phyloP scores from a whole-genome alignment of 2,888 invertebrate species.

The Idaea straminata region DNA sequence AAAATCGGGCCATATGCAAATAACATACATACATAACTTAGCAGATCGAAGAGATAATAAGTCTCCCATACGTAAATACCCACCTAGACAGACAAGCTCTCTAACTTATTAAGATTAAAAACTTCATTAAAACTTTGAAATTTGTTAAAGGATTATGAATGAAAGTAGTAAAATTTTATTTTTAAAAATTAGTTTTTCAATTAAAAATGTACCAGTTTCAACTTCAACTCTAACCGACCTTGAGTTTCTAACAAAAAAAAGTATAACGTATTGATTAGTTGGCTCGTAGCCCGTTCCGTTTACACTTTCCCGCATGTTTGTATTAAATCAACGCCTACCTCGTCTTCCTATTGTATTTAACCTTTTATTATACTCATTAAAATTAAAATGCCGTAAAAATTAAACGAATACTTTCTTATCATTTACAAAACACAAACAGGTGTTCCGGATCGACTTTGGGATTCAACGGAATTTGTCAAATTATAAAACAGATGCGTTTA shows the following conservation, averaged over 20 bases:
- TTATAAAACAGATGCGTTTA: too few species aligned
- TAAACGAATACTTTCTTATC: background rate
- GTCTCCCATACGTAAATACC: background rate
- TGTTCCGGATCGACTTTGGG: background rate
- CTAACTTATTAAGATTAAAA: background rate
- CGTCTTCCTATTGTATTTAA: constrained; percentile 14
- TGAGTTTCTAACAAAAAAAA: constrained; percentile 41
- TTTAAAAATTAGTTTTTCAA: background rate
- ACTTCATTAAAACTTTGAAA: background rate
- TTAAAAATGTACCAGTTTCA: constrained; percentile 19
- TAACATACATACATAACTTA: too few species aligned
- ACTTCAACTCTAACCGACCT: constrained; percentile 32
- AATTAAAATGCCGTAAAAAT: background rate
- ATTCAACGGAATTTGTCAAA: background rate
- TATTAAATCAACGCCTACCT: constrained; percentile 27
- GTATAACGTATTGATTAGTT: constrained; percentile 45
- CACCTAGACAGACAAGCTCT: background rate
- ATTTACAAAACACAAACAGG: background rate
- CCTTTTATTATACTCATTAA: constrained; percentile 8
- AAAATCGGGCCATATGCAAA: too few species aligned
- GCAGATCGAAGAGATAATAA: too few species aligned
- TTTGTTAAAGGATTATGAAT: background rate
- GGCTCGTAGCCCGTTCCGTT: constrained; percentile 41
- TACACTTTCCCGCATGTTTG: constrained; percentile 37
- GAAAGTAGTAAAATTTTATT: background rate